Evolutionary conservation across 2,113 vertebrate species (phyloP), one percentile per base, ranked within the genome.

Genomic region (Clarias magur): DNA sequence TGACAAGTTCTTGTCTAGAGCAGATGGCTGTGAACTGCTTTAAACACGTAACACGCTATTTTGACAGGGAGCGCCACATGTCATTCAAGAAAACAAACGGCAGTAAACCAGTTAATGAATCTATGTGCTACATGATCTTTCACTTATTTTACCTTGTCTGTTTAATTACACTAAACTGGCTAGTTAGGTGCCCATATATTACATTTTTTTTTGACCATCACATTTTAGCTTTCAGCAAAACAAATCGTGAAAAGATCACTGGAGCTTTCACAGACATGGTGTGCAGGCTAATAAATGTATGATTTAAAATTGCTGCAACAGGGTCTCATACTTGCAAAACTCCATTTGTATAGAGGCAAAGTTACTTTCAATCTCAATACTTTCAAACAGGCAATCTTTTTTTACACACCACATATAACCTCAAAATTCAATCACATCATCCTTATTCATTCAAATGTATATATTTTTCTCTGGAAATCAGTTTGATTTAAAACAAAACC

Each of bases 1-100:
- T 82, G 80, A 65, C 80, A 82, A 17, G 80, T 42, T 82, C 38
- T 65, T 48, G 60, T 82, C 21, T 82, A n/a, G 34, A 82, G 25
- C 11, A 65, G 57, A 80, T 23, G 21, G 57, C 17, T 60, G 19
- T 62, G 23, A 54, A 76, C 3, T 54, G 30, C 19, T 34, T 80
- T 56, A 80, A 54, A 78, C 48, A 48, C 48, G 10, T 17, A 59
- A 59, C 56, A 80, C 16, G 25, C 48, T n/a, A 23, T 76, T 76
- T 57, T 59, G 78, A 34, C 56, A 19, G 30, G 30, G 15, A 56
- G 1, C 23, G 27, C 11, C 53, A 4, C 25, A 78, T 1, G 17
- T 79, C 76, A 27, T 79, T 10, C n/a, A 79, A 42, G 13, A 57
- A 56, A 56, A 27, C 70, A 1, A 10, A 73, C 57, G 5, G 12